These are phyloP conservation scores for Schizopygopsis pylzovi DNA, from an alignment of 2,797 vertebrate genomes.

Conservation along the genomic window DNA sequence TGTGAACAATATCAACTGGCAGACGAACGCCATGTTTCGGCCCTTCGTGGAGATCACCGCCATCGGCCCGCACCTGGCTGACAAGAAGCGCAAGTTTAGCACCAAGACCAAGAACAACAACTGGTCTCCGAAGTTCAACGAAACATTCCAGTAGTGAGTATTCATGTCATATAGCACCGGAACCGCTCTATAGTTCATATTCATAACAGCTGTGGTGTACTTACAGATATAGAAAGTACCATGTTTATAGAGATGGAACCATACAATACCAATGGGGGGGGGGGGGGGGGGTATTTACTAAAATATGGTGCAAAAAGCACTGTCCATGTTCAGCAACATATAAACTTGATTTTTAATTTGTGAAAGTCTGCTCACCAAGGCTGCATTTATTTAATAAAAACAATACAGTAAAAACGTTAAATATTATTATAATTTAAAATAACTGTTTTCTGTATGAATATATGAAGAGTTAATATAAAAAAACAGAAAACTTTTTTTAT, in stretches of 20 bases:
- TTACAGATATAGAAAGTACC: neutral
- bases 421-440: neutral
- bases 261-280: too few species aligned
- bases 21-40: conserved; percentile 97
- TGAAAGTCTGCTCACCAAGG: neutral
- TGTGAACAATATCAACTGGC: conserved; percentile 93
- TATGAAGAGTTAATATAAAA: too few species aligned
- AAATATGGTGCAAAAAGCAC: neutral
- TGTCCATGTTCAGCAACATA: neutral
- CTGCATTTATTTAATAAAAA: neutral
- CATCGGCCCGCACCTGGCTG: conserved; percentile 90
- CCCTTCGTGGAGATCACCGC: conserved; percentile 96
- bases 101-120: conserved; percentile 99
- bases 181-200: neutral
- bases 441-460: neutral
- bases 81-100: conserved; percentile 96
- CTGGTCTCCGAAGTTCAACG: conserved; percentile 99
- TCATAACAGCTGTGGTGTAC: neutral
- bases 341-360: neutral
- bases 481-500: too few species aligned
- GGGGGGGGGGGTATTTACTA: too few species aligned
- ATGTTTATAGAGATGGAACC: neutral
- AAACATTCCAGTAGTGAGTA: conserved; percentile 99
- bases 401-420: neutral
- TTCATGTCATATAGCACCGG: neutral